phyloP scores from a whole-genome alignment of 2,888 invertebrate species.

The Parasteatoda lunata region DNA sequence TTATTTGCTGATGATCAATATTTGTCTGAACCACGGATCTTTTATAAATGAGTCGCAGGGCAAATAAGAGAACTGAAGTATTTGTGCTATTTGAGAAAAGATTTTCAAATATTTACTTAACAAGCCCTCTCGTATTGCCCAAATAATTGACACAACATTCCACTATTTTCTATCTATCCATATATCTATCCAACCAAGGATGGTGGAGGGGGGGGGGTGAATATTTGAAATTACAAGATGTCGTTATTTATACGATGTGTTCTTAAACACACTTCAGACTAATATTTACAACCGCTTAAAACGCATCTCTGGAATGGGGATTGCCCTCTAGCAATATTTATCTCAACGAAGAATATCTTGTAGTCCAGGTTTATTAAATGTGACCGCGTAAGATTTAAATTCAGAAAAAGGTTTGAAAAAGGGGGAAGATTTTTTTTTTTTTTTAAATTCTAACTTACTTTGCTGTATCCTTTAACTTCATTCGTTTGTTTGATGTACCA shows the following conservation, averaged over 20 bases:
- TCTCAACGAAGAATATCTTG: neutral
- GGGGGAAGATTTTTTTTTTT: neutral
- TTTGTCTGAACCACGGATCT: conserved; percentile 68
- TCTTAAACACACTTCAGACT: conserved; percentile 56
- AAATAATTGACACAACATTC: conserved; percentile 68
- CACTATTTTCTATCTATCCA: conserved; percentile 29
- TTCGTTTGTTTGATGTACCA: conserved; percentile 51
- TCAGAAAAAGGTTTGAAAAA: neutral
- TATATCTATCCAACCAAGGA: conserved; percentile 52
- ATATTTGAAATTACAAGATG: conserved; percentile 66
- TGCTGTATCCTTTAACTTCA: conserved; percentile 28
- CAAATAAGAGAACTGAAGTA: conserved; percentile 64
- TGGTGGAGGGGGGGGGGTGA: neutral
- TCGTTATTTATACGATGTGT: conserved; percentile 64
- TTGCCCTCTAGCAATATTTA: conserved; percentile 46
- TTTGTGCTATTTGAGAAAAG: conserved; percentile 67
- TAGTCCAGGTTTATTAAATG: conserved; percentile 50
- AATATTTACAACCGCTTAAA: conserved; percentile 66
- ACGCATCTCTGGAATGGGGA: conserved; percentile 40
- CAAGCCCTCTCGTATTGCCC: conserved; percentile 59
- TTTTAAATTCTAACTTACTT: conserved; percentile 6
- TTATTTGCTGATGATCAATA: conserved; percentile 67
- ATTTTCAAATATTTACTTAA: conserved; percentile 68
- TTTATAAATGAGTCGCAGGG: conserved; percentile 66
- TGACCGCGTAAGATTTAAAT: conserved; percentile 32